A percentile compares a stretch with the other conserved stretches of the same genome.
Conservation (phyloP, 2,113 vertebrate genomes). For the Onychostruthus taczanowskii region DNA sequence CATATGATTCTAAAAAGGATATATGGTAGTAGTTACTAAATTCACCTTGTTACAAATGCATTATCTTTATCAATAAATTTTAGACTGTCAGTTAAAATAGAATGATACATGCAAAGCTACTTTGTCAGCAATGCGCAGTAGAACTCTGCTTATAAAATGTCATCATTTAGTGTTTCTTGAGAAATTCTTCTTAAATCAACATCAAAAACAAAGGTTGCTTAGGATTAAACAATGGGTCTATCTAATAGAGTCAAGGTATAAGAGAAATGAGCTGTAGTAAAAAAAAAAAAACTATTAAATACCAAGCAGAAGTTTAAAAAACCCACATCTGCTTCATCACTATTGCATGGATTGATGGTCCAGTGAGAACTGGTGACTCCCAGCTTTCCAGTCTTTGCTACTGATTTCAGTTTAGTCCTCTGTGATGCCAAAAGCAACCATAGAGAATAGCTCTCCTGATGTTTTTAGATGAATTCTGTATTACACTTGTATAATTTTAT, state of each 20-base stretch:
- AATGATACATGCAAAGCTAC: background rate
- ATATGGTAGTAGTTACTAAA: slow-evolving; percentile 53
- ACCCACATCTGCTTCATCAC: background rate
- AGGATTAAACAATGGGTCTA: background rate
- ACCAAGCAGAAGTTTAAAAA: background rate
- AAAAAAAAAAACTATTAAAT: background rate
- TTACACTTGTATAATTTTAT: background rate
- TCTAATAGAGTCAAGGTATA: background rate
- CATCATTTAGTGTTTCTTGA: background rate
- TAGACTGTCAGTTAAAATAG: background rate
- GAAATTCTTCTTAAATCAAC: background rate
- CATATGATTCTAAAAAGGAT: slow-evolving; percentile 68
- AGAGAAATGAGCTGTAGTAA: background rate
- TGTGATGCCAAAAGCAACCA: background rate
- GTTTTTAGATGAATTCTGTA: background rate
- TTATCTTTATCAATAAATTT: slow-evolving; percentile 46
- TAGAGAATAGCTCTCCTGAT: background rate
- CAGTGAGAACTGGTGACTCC: background rate
- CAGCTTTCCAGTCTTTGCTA: background rate
- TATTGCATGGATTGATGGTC: background rate
- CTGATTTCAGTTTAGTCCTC: background rate
- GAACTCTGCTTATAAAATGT: background rate
- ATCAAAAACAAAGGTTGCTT: background rate
- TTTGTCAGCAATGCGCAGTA: background rate
- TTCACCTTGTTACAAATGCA: slow-evolving; percentile 57